phyloP scores from a whole-genome alignment of 2,797 vertebrate species.

The Capromys pilorides region DNA sequence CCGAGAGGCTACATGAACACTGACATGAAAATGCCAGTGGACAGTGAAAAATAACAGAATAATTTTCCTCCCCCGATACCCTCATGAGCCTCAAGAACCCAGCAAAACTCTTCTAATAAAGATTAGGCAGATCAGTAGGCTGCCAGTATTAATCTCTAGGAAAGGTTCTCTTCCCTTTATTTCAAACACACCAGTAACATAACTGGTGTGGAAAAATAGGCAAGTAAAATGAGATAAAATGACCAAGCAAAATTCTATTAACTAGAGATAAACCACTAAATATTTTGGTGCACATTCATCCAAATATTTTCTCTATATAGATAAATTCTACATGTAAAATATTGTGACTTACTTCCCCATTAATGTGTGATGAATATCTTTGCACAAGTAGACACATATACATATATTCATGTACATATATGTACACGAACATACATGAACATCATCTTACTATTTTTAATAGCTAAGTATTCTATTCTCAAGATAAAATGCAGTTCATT shows the following conservation, averaged over 20 bases:
- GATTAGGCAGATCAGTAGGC: neutral
- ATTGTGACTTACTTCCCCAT: neutral
- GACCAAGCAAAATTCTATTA: neutral
- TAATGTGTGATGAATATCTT: neutral
- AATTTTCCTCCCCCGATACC: conserved; percentile 51
- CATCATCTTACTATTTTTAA: conserved; percentile 24
- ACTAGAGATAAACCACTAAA: neutral
- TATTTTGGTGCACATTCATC: neutral
- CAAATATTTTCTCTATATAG: neutral
- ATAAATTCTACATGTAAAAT: conserved; percentile 7
- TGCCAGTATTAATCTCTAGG: conserved; percentile 5
- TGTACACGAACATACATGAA: neutral
- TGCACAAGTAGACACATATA: neutral
- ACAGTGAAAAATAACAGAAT: conserved; percentile 60
- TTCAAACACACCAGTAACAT: neutral
- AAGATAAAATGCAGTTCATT: neutral
- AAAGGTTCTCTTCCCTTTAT: neutral
- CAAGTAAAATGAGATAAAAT: conserved; percentile 14
- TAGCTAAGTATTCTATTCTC: neutral
- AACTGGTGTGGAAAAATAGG: neutral
- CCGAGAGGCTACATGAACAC: conserved; percentile 68
- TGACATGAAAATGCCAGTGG: conserved; percentile 42
- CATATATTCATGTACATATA: too few species aligned
- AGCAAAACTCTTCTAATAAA: conserved; percentile 50
- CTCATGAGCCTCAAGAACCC: conserved; percentile 6